Evolutionary conservation across 1,140 invertebrate species (phyloP), one percentile per base, ranked within the genome.

Genomic region (Argopecten irradians): DNA sequence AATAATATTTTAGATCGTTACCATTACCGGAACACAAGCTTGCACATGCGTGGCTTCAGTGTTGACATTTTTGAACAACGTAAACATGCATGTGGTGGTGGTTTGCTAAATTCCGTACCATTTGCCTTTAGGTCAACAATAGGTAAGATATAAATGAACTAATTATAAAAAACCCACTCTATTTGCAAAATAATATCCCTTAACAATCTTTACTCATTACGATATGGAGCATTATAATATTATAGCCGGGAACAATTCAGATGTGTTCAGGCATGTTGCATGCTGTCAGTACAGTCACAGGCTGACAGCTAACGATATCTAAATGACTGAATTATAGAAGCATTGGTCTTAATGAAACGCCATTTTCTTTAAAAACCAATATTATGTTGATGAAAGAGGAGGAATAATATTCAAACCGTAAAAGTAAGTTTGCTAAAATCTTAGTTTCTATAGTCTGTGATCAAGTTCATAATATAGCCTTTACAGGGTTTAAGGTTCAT

Each of bases 41-140:
- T 71, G 22, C 55, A 71, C 55, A 71, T 71, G 55, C 55, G 55
- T 28, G 16, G 55, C 55, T 71, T 71, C 28, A 11, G 55, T 71
- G 55, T 71, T 71, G 55, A 71, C 55, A 71, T 71, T 71, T 71
- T 71, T 71, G 55, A 71, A 71, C 55, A 71, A 28, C n/a, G 55
- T 71, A 71, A 71, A 71, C 55, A 71, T 71, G n/a, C 22, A 71
- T 71, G 55, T 28, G n/a, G 55, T 71, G 55, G 22, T 71, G 55
- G 55, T 71, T 71, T n/a, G 55, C 8, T 8, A 71, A 71, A 8
- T 28, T 71, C n/a, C n/a, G 28, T 71, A 71, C 16, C 22, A 28
- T 71, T 71, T 71, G 13, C 55, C 55, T 71, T 8, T 71, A 0
- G 55, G 28, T 5, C 55, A n/a, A 71, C 28, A 71, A 71, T 5